A percentile compares a stretch with the other conserved stretches of the same genome.
phyloP scores from a whole-genome alignment of 1,140 invertebrate genomes.

The Paraescarpia echinospica region DNA sequence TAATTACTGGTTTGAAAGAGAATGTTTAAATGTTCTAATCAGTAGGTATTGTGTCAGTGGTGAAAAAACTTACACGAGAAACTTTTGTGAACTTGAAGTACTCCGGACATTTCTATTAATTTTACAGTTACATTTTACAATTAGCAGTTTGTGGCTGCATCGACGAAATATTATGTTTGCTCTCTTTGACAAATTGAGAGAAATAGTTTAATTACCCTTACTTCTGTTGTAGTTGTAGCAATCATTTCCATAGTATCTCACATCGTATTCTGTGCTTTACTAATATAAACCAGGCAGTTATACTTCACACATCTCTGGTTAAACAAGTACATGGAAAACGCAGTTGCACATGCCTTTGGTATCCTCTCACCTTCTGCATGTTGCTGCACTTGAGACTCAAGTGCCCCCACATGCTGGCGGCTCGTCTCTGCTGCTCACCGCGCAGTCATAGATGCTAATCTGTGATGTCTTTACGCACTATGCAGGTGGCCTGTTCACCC shows the following conservation, averaged over 20 bases:
- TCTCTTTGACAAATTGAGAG: neutral
- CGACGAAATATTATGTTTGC: neutral
- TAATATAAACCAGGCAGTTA: neutral
- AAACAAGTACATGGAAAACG: neutral
- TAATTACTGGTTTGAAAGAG: neutral
- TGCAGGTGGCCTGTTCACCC: slow-evolving; percentile 7
- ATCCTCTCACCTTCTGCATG: neutral
- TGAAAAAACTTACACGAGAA: neutral
- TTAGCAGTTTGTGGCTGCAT: neutral
- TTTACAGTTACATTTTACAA: neutral
- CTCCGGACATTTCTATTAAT: too few species aligned
- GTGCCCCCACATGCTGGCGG: neutral
- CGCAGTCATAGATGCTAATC: neutral
- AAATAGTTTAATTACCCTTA: neutral
- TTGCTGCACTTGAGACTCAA: neutral
- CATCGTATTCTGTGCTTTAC: neutral
- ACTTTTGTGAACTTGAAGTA: neutral
- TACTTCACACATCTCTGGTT: neutral
- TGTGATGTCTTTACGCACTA: neutral
- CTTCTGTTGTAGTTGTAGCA: neutral
- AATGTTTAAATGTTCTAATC: neutral
- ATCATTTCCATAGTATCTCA: neutral
- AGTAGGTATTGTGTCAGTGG: neutral
- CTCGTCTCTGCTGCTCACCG: neutral
- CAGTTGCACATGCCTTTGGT: neutral